Base-by-base conservation (phyloP, 2,888 invertebrate species). In the Nemoura dubitans region DNA sequence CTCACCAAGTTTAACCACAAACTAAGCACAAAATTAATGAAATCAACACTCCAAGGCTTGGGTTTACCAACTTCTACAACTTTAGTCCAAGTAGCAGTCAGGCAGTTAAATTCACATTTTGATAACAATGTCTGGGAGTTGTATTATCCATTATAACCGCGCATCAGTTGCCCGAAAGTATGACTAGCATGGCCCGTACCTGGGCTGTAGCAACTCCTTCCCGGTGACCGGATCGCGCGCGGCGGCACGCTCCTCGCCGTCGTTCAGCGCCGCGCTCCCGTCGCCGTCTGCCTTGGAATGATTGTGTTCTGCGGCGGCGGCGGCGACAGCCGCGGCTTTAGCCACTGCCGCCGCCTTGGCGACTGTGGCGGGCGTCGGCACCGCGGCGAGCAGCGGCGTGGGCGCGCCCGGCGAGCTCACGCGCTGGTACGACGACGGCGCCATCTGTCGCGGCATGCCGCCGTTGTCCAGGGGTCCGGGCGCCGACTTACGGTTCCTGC, bases 161-260 rank as follows among this genome's bases (percentile, higher is more conserved):
- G n/a, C n/a, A n/a, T n/a, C n/a, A n/a, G n/a, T n/a, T n/a, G n/a
- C n/a, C n/a, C n/a, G n/a, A n/a, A n/a, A n/a, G n/a, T n/a, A n/a
- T 10, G 36, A 36, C 36, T 10, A 36, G 10, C 59, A 21, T 21
- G 59, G 2, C 21, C 16, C 59, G 59, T 59, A 88, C 87, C 92
- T 91, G 82, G 91, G 91, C 59, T 91, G 91, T 89, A 92, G 89
- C 28, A 91, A 90, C 87, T 93, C 92, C 90, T 92, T 92, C 87
- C 89, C 89, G 82, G 89, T 88, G 76, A 88, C 77, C 76, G 84
- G 29, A 30, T 88, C 88, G 30, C 87, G 59, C 10, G 14, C 14
- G 6, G 59, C 87, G 25, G 85, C 36, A 26, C 76, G 80, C 27
- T 88, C 88, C 7, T 88, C 88, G 21, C 87, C 85, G 77, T 87